Evolutionary conservation across 2,113 vertebrate species (phyloP), one percentile per base, ranked within the genome.

Genomic region (Cephalopholis sonnerati): DNA sequence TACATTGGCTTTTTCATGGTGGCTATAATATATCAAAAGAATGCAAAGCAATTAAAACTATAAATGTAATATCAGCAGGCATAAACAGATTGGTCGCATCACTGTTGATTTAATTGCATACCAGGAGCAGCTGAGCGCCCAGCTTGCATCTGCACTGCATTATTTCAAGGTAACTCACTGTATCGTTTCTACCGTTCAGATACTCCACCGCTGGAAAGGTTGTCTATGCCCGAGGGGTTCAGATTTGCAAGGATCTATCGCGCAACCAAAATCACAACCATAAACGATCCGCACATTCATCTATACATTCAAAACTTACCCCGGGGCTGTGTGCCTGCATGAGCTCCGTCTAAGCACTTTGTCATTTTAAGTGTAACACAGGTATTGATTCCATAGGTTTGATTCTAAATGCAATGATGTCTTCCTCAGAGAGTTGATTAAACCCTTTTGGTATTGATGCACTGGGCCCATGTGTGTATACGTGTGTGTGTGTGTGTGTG

Each of bases 341-440:
- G 87, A 87, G 90, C 81, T 83, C 68, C 62, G 44, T 86, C 89
- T 86, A 81, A 92, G 90, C 90, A 82, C 89, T 92, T 93, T 94
- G 93, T 95, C 93, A 93, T 94, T 94, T 94, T 93, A 94, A 95
- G 91, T 89, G 85, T 92, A 93, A 94, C 87, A 88, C 77, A 88
- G 86, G 79, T 95, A 95, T 95, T 90, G 95, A 96, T 95, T 94
- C 80, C 88, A 93, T 94, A 94, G 91, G 93, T 95, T 96, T 95
- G 93, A 94, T 94, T 95, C 91, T 89, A 90, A 95, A 94, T 91
- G 91, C 93, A 94, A 94, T 94, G 93, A 94, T 95, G 92, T 91
- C 94, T 92, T 94, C 94, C 91, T 93, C 67, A 17, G 91, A 93
- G 92, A 93, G 91, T 90, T 94, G 94, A 95, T 95, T 94, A 96